Percentiles rank a stretch among this genome's conserved stretches.
Conservation (phyloP, 2,888 invertebrate genomes). For the Lymantria dispar region DNA sequence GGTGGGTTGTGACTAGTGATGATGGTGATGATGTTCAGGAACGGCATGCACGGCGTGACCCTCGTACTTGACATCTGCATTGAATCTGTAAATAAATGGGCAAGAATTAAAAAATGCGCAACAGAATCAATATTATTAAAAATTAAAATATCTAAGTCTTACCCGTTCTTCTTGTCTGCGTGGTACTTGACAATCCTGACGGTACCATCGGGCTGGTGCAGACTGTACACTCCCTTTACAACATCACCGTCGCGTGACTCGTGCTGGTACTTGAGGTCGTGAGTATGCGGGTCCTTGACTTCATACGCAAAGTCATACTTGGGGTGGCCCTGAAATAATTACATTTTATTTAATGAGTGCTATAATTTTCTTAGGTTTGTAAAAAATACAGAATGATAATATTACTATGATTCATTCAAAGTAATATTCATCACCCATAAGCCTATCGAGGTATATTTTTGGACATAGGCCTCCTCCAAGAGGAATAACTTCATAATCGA, state of each 20-base stretch:
- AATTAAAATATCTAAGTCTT: not conserved
- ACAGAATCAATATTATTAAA: not conserved
- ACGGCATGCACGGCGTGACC: conserved; percentile 1
- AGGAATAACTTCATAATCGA: too few species aligned
- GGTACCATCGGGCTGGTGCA: conserved; percentile 28
- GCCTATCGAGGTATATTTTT: not conserved
- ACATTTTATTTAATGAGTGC: not conserved
- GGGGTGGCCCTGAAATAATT: conserved; percentile 35
- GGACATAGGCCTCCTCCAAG: too few species aligned
- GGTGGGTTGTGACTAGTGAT: not conserved
- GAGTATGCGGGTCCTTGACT: conserved; percentile 71
- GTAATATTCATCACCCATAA: not conserved
- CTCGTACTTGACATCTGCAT: conserved; percentile 4
- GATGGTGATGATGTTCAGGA: conserved; percentile 1
- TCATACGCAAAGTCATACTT: conserved; percentile 66
- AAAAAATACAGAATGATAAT: too few species aligned
- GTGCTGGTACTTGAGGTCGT: conserved; percentile 69
- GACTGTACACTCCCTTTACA: conserved; percentile 28
- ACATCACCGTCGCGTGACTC: conserved; percentile 51
- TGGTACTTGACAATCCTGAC: conserved; percentile 27
- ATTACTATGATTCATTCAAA: not conserved
- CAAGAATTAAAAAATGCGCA: not conserved
- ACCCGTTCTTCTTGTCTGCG: conserved; percentile 23
- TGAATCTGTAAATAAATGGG: conserved; percentile 1
- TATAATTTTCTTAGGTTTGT: not conserved